These are phyloP conservation scores for Cheilosia impressa DNA, from an alignment of 2,888 invertebrate species.

Conservation along the genomic window DNA sequence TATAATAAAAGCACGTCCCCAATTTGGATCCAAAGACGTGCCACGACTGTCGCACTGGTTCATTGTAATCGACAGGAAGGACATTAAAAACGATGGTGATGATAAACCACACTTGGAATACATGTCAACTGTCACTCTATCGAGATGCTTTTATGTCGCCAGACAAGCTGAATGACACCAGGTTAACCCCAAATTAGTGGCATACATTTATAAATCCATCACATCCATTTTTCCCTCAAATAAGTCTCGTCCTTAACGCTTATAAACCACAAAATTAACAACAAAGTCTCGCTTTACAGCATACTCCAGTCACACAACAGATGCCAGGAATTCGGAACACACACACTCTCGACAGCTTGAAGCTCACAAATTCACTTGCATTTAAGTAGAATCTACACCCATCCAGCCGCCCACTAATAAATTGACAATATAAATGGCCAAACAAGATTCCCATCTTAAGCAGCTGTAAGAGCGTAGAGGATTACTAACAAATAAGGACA, in stretches of 20 bases:
- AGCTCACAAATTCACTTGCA: slow-evolving; percentile 51
- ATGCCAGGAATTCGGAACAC: background rate
- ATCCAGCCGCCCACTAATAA: slow-evolving; percentile 45
- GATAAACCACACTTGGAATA: too few species aligned
- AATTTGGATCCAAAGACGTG: too few species aligned
- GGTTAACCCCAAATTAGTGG: too few species aligned
- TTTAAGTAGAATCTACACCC: slow-evolving; percentile 39
- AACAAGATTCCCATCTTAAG: slow-evolving; percentile 74
- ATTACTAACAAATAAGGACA: slow-evolving; percentile 69
- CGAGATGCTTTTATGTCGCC: too few species aligned
- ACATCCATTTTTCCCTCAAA: too few species aligned
- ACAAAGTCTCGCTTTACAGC: slow-evolving; percentile 4
- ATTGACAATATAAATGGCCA: slow-evolving; percentile 68
- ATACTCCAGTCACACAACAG: background rate
- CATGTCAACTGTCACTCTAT: too few species aligned
- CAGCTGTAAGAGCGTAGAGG: slow-evolving; percentile 66
- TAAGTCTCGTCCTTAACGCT: background rate
- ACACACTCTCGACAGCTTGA: slow-evolving; percentile 24
- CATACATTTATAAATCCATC: too few species aligned
- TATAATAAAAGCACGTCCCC: too few species aligned
- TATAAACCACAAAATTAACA: slow-evolving; percentile 42
- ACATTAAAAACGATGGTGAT: too few species aligned
- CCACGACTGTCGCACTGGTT: too few species aligned
- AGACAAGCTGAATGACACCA: too few species aligned
- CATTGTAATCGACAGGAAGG: too few species aligned